Evolutionary conservation across 2,888 invertebrate genomes (phyloP), one percentile per base, ranked within the genome.

Genomic region (Zaprionus obscuricornis): DNA sequence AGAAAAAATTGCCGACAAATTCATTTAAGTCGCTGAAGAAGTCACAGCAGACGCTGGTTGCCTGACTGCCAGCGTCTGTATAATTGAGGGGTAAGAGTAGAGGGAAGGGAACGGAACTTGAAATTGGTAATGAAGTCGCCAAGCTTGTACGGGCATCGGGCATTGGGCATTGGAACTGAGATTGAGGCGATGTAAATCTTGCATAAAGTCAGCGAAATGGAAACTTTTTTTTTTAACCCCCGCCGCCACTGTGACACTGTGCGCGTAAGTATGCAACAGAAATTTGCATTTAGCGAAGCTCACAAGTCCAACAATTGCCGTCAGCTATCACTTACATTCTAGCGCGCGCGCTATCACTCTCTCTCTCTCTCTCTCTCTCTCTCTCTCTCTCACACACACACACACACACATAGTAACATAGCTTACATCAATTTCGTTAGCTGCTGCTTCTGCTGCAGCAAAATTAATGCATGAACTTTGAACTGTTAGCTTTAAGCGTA

Each of bases 1-100:
- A 54, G 52, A 34, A 46, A 62, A 65, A 74, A 74, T 74, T 78
- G 63, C 63, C 40, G 52, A 73, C 66, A 79, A 76, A 76, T 76
- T 76, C 57, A 57, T 76, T 79, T 66, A 76, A 68, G 73, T 72
- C 60, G 36, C 62, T 33, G 24, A 34, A 51, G 8, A 26, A n/a
- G n/a, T n/a, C n/a, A n/a, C n/a, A n/a, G n/a, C n/a, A n/a, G n/a
- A n/a, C n/a, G n/a, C n/a, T n/a, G n/a, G n/a, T n/a, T n/a, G n/a
- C n/a, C n/a, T n/a, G 40, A 34, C 51, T 33, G 36, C 14, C 42
- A 66, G 71, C 52, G 58, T 71, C 70, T 50, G 4, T 22, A 22
- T 54, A 11, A 36, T 17, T 40, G 43, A 29, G 11, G 11, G 29
- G 3, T 3, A 29, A n/a, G 11, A 29, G 6, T 3, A 3, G 11